Conservation (phyloP, 2,113 vertebrate genomes). For the Microcebus jonahi region DNA sequence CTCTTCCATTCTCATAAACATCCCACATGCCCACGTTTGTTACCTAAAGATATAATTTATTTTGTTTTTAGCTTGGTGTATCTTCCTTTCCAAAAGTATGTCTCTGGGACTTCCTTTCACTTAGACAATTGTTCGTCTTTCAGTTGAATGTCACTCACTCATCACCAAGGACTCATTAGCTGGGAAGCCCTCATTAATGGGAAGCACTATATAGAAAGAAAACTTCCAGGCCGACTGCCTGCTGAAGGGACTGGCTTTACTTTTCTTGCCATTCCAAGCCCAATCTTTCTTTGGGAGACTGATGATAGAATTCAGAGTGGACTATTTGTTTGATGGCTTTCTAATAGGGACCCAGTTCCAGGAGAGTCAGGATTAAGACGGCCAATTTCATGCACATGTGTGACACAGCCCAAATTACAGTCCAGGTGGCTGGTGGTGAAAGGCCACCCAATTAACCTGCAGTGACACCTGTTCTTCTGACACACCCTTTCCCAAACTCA, state of each 20-base stretch:
- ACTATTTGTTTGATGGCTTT: constrained; percentile 1
- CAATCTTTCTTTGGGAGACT: neutral
- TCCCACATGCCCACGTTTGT: neutral
- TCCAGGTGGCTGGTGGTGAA: neutral
- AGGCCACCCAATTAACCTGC: neutral
- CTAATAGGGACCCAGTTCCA: neutral
- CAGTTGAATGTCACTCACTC: neutral
- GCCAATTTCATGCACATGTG: neutral
- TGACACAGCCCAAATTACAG: neutral
- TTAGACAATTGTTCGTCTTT: neutral
- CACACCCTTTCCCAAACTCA: neutral
- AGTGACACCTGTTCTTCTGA: constrained; percentile 14
- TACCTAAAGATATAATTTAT: neutral
- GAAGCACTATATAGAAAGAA: neutral
- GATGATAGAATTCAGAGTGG: neutral
- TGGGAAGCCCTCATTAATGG: neutral
- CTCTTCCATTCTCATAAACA: neutral
- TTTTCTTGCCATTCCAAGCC: neutral
- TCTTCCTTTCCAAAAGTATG: neutral
- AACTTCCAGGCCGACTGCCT: neutral
- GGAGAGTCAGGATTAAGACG: neutral
- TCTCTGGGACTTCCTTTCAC: neutral
- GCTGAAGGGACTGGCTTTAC: neutral
- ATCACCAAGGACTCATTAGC: constrained; percentile 1
- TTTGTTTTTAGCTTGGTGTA: neutral